Evolutionary conservation across 2,888 invertebrate species (phyloP).

Genomic region (Norana najaformis): DNA sequence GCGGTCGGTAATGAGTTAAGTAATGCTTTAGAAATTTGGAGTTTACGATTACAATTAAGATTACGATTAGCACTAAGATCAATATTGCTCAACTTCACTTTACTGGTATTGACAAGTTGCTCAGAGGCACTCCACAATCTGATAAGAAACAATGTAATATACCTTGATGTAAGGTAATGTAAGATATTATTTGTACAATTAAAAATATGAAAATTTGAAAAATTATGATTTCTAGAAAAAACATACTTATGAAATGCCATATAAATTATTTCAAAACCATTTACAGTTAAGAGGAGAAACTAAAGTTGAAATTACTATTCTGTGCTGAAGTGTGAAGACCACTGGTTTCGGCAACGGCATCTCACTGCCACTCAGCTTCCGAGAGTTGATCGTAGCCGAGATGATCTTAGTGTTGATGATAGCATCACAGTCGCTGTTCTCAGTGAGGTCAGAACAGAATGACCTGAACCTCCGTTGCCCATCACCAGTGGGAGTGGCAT

Average conservation of each 20-base stretch:
- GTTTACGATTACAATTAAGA: too few species aligned
- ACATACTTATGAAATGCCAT: neutral
- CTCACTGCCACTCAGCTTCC: conserved; percentile 30
- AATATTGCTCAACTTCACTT: neutral
- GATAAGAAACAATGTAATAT: neutral
- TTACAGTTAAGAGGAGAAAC: neutral
- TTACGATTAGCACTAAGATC: neutral
- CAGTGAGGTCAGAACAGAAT: neutral
- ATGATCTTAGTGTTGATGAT: conserved; percentile 54
- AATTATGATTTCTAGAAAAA: neutral
- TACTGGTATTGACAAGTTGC: neutral
- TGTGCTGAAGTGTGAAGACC: conserved; percentile 78
- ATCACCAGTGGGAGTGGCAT: neutral
- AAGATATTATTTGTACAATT: neutral
- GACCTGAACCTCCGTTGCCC: neutral
- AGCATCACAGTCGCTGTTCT: neutral
- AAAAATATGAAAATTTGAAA: neutral
- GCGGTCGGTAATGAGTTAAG: too few species aligned
- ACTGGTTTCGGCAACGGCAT: conserved; percentile 70
- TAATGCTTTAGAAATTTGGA: too few species aligned
- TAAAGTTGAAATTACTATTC: conserved; percentile 34
- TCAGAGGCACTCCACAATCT: too few species aligned
- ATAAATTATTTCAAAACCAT: neutral
- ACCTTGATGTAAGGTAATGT: neutral
- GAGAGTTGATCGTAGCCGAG: conserved; percentile 51